Percentiles rank a stretch among this genome's conserved stretches.
phyloP scores from a whole-genome alignment of 2,113 vertebrate genomes.

The Pteronura brasiliensis region DNA sequence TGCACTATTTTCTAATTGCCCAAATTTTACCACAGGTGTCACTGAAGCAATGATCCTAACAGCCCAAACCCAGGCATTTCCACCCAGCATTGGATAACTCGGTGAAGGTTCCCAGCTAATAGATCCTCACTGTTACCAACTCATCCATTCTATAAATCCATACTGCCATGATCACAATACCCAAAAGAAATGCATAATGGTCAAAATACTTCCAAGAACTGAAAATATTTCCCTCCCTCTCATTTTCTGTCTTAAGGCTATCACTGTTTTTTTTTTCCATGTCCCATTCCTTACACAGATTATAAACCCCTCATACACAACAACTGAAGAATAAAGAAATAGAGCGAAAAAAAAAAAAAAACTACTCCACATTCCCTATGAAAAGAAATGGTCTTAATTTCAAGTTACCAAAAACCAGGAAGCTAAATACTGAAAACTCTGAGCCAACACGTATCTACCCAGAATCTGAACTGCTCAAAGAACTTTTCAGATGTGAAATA shows the following conservation, averaged over 20 bases:
- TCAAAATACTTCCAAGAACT: neutral
- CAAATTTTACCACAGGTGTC: neutral
- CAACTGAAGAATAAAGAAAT: conserved; percentile 22
- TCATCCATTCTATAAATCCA: neutral
- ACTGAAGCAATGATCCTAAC: neutral
- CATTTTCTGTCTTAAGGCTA: neutral
- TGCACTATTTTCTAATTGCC: neutral
- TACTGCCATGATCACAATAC: too few relatives aligned
- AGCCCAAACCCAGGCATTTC: neutral
- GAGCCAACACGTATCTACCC: neutral
- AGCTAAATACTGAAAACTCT: neutral
- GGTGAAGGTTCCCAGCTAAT: neutral
- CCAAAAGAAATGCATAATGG: neutral
- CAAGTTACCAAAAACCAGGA: neutral
- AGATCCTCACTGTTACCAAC: neutral
- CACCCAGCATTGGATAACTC: neutral
- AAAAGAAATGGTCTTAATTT: neutral
- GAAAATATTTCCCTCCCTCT: neutral
- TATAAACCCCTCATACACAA: neutral
- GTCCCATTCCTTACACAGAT: neutral
- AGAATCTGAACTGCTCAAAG: neutral
- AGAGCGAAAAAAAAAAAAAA: neutral
- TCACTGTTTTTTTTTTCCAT: neutral
- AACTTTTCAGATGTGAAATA: neutral
- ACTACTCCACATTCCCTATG: neutral